Percentiles rank a stretch among this genome's conserved stretches.
Conservation (phyloP, 2,888 invertebrate species). For the Schizotus pectinicornis region DNA sequence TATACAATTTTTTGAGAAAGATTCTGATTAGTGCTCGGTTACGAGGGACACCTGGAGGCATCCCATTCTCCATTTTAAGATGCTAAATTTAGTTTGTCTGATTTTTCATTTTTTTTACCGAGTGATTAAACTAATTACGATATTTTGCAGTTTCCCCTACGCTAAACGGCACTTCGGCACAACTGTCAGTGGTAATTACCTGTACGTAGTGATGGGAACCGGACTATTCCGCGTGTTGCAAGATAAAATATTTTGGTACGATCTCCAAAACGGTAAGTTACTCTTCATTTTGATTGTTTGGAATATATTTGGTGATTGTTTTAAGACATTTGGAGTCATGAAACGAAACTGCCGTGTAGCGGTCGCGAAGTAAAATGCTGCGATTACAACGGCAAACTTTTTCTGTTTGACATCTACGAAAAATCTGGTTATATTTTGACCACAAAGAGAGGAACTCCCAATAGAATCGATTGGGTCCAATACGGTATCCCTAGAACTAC, state of each 20-base stretch:
- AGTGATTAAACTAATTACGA: no score
- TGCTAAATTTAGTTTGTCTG: no score
- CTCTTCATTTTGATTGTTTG: not conserved
- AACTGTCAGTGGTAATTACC: constrained; percentile 46
- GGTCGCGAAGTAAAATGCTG: constrained; percentile 48
- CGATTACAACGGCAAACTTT: constrained; percentile 43
- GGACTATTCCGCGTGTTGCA: constrained; percentile 50
- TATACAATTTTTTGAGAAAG: no score
- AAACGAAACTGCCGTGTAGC: constrained; percentile 42
- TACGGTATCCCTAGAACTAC: no score
- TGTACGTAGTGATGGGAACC: constrained; percentile 53
- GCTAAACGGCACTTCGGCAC: constrained; percentile 54
- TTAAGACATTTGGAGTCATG: constrained; percentile 46
- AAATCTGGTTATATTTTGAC: constrained; percentile 46
- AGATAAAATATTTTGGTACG: constrained; percentile 52
- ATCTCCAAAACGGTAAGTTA: constrained; percentile 43
- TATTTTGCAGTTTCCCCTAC: constrained; percentile 43
- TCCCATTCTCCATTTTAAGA: no score
- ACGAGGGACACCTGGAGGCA: no score
- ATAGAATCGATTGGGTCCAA: no score
- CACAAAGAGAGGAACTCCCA: constrained; percentile 23
- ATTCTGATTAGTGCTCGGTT: no score
- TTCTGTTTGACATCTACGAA: constrained; percentile 43
- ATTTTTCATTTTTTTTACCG: no score
- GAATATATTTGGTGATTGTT: constrained; percentile 15